A percentile compares a stretch with the other conserved stretches of the same genome.
These are phyloP conservation scores for Zaprionus obscuricornis DNA, from an alignment of 2,888 invertebrate species.

Conservation along the genomic window DNA sequence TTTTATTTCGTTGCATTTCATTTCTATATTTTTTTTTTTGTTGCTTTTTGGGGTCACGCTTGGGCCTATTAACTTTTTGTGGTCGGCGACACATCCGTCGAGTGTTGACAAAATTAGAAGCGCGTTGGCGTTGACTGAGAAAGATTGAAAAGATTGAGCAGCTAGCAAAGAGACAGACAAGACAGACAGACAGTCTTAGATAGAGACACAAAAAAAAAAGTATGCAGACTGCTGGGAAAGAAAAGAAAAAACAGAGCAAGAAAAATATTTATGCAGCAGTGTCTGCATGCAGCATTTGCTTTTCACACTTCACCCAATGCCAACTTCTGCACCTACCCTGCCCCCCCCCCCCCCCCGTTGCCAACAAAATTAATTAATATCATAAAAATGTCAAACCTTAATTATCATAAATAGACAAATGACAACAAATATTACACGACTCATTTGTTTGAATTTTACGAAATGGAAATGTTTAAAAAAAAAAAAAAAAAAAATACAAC, in stretches of 20 bases:
- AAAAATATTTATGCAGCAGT: too few species aligned
- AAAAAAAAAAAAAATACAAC: constrained; percentile 3
- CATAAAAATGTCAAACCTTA: constrained; percentile 76
- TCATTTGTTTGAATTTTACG: constrained; percentile 48
- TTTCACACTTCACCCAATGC: constrained; percentile 36
- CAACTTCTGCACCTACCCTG: background rate
- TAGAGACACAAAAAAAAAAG: too few species aligned
- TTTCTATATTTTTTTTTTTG: constrained; percentile 7
- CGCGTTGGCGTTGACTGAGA: constrained; percentile 49
- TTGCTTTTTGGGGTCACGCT: constrained; percentile 60
- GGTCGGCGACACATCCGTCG: constrained; percentile 66
- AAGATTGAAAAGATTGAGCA: background rate
- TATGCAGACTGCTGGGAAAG: constrained; percentile 27
- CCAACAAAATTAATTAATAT: constrained; percentile 77
- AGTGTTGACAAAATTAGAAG: constrained; percentile 69
- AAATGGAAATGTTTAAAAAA: background rate
- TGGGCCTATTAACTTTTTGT: constrained; percentile 72
- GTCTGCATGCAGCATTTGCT: constrained; percentile 19
- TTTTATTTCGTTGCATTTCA: constrained; percentile 14
- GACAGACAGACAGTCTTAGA: background rate
- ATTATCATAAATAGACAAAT: constrained; percentile 74
- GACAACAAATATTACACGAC: constrained; percentile 72
- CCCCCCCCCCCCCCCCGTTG: background rate
- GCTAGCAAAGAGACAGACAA: background rate
- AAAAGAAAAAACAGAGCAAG: too few species aligned